These are phyloP conservation scores for Arnoldichthys spilopterus DNA, from an alignment of 2,797 vertebrate genomes.

Conservation along the genomic window DNA sequence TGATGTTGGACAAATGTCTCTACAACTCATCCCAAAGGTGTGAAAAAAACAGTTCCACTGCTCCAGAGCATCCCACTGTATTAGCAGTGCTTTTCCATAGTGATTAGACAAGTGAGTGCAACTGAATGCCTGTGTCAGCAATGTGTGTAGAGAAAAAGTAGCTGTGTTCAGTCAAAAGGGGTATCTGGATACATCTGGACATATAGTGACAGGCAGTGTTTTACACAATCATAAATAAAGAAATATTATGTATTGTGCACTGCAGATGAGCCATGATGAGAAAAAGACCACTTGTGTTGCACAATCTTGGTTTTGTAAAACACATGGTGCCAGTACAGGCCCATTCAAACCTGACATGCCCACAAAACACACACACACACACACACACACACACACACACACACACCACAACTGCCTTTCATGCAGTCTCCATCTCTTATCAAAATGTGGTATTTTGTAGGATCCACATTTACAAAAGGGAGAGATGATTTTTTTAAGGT, in stretches of 20 bases:
- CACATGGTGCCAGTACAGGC: not conserved
- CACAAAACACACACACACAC: slow-evolving; percentile 41
- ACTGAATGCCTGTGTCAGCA: too few species aligned
- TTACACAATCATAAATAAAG: not conserved
- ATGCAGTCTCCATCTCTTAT: slow-evolving; percentile 75
- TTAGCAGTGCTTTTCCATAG: too few species aligned
- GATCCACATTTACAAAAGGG: slow-evolving; percentile 81
- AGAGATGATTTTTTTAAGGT: slow-evolving; percentile 87
- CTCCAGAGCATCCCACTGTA: too few species aligned
- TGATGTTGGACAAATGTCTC: too few species aligned
- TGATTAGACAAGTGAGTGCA: too few species aligned
- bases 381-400: slow-evolving; percentile 51
- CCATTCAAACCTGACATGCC: slow-evolving; percentile 7
- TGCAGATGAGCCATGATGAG: not conserved
- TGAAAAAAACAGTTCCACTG: too few species aligned
- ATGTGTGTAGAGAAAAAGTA: too few species aligned
- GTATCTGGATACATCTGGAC: too few species aligned
- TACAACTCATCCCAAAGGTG: too few species aligned
- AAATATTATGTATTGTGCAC: not conserved
- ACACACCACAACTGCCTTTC: slow-evolving; percentile 64
- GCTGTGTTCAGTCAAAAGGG: too few species aligned
- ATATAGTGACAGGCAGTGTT: not conserved
- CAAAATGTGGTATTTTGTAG: slow-evolving; percentile 82
- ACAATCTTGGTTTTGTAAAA: not conserved
- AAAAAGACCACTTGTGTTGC: not conserved